Base-by-base conservation (phyloP, 1,140 invertebrate species). In the Drosophila asahinai region DNA sequence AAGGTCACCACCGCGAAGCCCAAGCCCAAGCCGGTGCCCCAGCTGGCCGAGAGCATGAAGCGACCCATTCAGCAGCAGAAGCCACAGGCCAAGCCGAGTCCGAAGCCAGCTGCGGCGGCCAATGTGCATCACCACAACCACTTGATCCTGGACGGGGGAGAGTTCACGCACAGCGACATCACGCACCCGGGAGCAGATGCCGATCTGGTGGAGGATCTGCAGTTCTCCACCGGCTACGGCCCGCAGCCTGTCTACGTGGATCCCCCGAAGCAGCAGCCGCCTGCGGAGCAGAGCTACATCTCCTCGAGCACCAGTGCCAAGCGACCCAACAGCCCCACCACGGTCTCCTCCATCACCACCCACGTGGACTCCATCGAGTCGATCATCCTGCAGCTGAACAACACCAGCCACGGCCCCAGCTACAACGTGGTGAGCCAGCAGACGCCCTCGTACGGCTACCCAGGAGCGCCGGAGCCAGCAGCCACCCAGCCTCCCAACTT, bases 331-430 rank as follows among this genome's bases (percentile, higher is more conserved):
- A 93, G 54, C 38, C 82, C 80, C 38, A 92, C 91, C 8, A 91
- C 91, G 0, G 71, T 80, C 14, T 80, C 86, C 6, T 90, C 94
- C 70, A 87, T 90, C 51, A 80, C 93, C n/a, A 93, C 92, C 4
- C 94, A 94, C 71, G 83, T 95, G 8, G 94, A 94, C 22, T 95
- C 94, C 5, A 94, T 95, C 59, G 92, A 95, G 57, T 94, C 94
- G 22, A 96, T 96, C 11, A 95, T 96, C 61, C 94, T 95, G 36
- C 95, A 96, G 89, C 81, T 96, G 15, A 96, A 96, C 77, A 94
- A 95, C 19, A 94, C 94, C n/a, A 94, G 93, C 61, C 94, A 94
- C 17, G 92, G 92, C 0, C 92, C 92, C 45, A 86, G 81, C 51
- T 93, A 93, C 65, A 92, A 92, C 51, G 86, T 92, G 17, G 86